Base-by-base conservation (phyloP, 1,140 invertebrate species). In the Halictus rubicundus region DNA sequence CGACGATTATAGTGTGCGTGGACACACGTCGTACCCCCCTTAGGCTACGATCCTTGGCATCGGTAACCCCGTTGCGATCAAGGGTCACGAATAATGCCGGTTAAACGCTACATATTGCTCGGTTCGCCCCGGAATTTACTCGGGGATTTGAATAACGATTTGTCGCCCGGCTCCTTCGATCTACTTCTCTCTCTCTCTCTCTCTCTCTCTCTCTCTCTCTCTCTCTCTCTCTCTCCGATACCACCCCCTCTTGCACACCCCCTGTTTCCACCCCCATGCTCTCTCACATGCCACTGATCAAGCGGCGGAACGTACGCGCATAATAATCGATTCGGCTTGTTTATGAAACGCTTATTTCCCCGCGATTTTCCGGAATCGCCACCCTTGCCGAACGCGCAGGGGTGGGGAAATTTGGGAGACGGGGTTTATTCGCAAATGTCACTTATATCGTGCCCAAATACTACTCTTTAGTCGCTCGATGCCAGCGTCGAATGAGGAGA, bases 101-200 rank as follows among this genome's bases (percentile, higher is more conserved):
- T 83, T 89, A 88, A 89, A 88, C 79, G 87, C 86, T 89, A 89
- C 87, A 88, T 89, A 89, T 89, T 89, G 88, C 84, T 88, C 78
- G 79, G 84, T 81, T 83, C 74, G 85, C 70, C 63, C 60, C 61
- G 77, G 77, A 88, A 88, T 88, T 88, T 87, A 78, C 59, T 74
- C 71, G 63, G 68, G 88, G 87, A 88, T 89, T 89, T 87, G 83
- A 86, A 88, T 89, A 86, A 87, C 80, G 76, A 88, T 88, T 87
- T 84, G 68, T 69, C 76, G 75, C 52, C 74, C 23, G 65, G 23
- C 37, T 80, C 32, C 64, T 68, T 80, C 72, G 54, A 57, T 57
- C 54, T 57, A 21, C 5, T 9, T 21, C 21, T 8, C 27, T 6
- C 71, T n/a, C 8, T 27, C 37, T n/a, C 63, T 64, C 60, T 60